Evolutionary conservation across 2,113 vertebrate species (phyloP).

Genomic region (Chelonoidis abingdonii): DNA sequence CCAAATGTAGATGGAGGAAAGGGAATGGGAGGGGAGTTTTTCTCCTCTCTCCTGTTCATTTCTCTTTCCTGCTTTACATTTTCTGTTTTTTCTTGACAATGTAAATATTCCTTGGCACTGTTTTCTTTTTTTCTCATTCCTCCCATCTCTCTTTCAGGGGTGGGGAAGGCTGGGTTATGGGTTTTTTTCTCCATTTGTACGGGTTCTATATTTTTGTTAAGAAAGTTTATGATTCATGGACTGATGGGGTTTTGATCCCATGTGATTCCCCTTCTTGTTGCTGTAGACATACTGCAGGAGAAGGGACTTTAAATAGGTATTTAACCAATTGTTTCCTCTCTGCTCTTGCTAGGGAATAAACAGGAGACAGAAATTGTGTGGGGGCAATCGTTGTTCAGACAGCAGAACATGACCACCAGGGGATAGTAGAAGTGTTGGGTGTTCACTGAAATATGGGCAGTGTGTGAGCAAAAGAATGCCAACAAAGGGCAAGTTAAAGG

Average conservation of each 20-base stretch:
- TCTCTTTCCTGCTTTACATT: constrained; percentile 23
- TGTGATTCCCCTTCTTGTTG: not conserved
- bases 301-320: not conserved
- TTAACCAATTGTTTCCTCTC: not conserved
- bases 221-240: not conserved
- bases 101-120: constrained; percentile 39
- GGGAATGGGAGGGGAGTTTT: not conserved
- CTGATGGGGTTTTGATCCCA: not conserved
- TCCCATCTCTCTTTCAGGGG: constrained; percentile 31
- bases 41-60: constrained; percentile 3
- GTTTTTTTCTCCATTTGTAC: constrained; percentile 6
- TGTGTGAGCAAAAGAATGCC: not conserved
- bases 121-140: not conserved
- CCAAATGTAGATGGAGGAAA: constrained; percentile 58
- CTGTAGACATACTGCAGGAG: not conserved
- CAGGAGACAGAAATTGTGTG: not conserved
- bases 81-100: constrained; percentile 15
- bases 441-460: not conserved
- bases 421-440: not conserved
- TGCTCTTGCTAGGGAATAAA: constrained; percentile 27
- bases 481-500: not conserved
- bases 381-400: constrained; percentile 20
- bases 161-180: constrained; percentile 29
- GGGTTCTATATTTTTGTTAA: not conserved
- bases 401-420: constrained; percentile 19